phyloP scores from a whole-genome alignment of 2,113 vertebrate species.

The Triplophysa rosa region DNA sequence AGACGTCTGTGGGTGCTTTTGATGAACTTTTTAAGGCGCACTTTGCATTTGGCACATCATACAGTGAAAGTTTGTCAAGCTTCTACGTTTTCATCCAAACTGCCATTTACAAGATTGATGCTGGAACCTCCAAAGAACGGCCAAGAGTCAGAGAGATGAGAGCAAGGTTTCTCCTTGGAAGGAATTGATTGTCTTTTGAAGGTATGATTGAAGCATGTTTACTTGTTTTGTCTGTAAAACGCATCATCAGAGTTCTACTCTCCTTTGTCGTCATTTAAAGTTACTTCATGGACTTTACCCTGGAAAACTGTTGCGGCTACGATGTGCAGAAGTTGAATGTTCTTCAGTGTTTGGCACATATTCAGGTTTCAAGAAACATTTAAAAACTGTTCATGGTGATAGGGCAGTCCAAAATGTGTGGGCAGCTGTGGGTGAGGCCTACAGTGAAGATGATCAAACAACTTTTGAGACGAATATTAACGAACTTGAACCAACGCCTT shows the following conservation, averaged over 20 bases:
- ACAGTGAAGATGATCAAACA: not conserved
- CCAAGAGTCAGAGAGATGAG: not conserved
- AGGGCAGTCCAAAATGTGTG: not conserved
- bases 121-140: not conserved
- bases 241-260: not conserved
- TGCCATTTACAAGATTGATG: not conserved
- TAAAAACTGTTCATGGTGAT: not conserved
- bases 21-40: conserved; percentile 38
- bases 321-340: conserved; percentile 32
- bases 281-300: not conserved
- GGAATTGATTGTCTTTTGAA: not conserved
- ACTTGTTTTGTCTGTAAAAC: not conserved
- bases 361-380: not conserved
- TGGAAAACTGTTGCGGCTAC: conserved; percentile 10
- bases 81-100: conserved; percentile 4
- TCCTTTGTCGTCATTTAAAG: not conserved
- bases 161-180: not conserved
- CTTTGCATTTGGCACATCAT: conserved; percentile 14
- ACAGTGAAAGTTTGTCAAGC: not conserved
- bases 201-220: not conserved
- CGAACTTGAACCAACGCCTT: not conserved
- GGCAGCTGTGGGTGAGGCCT: conserved; percentile 8
- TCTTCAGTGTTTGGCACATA: conserved; percentile 32
- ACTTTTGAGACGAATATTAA: not conserved
- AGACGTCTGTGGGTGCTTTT: conserved; percentile 38